Conservation (phyloP, 2,888 invertebrate species). For the Aphodius sticticus region DNA sequence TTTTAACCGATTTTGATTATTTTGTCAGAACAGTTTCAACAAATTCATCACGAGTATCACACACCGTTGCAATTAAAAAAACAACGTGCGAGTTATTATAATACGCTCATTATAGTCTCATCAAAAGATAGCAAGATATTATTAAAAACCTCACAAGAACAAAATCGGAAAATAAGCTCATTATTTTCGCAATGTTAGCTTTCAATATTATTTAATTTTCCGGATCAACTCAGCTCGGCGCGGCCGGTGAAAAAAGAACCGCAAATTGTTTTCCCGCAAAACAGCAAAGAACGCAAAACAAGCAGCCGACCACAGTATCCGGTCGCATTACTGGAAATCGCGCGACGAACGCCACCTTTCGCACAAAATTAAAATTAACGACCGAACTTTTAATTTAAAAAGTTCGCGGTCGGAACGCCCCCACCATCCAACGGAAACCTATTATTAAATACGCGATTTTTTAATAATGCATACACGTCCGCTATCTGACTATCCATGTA, state of each 20-base stretch:
- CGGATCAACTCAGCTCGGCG: not conserved
- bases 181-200: not conserved
- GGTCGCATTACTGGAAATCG: not conserved
- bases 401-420: conserved; percentile 9
- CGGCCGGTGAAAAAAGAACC: not conserved
- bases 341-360: conserved; percentile 5
- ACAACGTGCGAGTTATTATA: no score
- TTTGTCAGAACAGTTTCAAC: no score
- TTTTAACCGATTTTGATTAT: no score
- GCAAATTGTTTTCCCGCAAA: not conserved
- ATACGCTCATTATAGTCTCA: no score
- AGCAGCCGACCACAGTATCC: not conserved
- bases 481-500: no score
- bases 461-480: no score
- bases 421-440: not conserved
- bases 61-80: no score
- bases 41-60: no score
- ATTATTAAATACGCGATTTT: not conserved
- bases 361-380: conserved; percentile 29
- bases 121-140: no score
- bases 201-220: not conserved
- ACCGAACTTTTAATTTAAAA: conserved; percentile 30
- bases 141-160: no score
- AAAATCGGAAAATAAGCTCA: no score
- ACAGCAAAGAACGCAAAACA: conserved; percentile 4